Conservation (phyloP, 2,888 invertebrate species). For the Coremacera marginata region DNA sequence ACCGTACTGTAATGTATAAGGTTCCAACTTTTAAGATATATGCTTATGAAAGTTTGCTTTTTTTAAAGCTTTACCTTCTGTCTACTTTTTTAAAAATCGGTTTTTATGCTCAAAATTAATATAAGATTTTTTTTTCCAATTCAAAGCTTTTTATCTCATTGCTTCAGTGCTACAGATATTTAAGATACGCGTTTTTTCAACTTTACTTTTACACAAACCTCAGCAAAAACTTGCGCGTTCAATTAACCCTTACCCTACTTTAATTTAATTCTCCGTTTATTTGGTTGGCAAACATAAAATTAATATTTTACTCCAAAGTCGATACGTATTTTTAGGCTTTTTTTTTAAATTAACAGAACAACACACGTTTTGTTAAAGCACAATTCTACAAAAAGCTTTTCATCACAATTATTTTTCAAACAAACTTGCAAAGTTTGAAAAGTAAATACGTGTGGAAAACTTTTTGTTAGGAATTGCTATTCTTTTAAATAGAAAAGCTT, state of each 20-base stretch:
- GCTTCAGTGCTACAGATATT: background rate
- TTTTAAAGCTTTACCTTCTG: too few relatives aligned
- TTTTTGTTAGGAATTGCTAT: slow-evolving; percentile 48
- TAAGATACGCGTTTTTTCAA: background rate
- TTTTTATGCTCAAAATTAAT: background rate
- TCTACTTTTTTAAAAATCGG: too few relatives aligned
- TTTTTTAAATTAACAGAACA: slow-evolving; percentile 47
- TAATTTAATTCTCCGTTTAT: slow-evolving; percentile 3
- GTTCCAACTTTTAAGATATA: background rate
- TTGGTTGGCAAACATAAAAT: slow-evolving; percentile 43
- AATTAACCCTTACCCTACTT: background rate
- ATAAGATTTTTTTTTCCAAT: background rate
- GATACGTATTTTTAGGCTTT: slow-evolving; percentile 70
- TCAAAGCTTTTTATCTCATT: background rate
- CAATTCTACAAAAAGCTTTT: slow-evolving; percentile 55
- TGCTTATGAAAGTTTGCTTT: background rate
- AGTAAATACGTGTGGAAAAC: slow-evolving; percentile 49
- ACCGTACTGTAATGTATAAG: background rate
- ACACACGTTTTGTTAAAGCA: slow-evolving; percentile 42
- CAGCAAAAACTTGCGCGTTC: slow-evolving; percentile 12
- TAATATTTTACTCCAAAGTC: slow-evolving; percentile 65
- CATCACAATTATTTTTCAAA: slow-evolving; percentile 48
- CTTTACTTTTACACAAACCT: slow-evolving; percentile 15
- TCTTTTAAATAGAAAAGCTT: background rate
- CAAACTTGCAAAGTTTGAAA: slow-evolving; percentile 3